Base-by-base conservation (phyloP, 2,797 vertebrate genomes). In the Garrulus glandarius region DNA sequence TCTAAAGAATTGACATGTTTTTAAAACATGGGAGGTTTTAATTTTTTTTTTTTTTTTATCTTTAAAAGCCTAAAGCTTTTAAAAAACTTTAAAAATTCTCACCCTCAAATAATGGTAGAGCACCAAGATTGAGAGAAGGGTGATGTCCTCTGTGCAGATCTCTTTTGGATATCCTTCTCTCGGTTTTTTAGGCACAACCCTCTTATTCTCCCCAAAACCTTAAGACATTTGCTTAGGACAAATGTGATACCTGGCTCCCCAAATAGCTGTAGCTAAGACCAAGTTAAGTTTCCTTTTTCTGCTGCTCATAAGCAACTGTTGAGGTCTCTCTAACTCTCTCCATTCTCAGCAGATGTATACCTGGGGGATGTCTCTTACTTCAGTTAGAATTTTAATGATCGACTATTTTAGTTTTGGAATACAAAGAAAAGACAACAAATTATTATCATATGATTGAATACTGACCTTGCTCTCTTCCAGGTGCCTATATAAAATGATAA, bases 401-500 rank as follows among this genome's bases (percentile, higher is more conserved):
- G 15, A 39, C 24, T 92, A 53, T 52, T 83, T 71, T 63, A 18
- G 15, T 81, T 59, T 92, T 56, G 29, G 8, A 79, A 76, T 84
- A 59, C 16, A 70, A 87, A 90, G 30, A 23, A 78, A 86, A 82
- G 30, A 60, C 9, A 87, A 30, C 4, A 86, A 92, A 65, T 68
- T 41, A 53, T 36, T 77, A 53, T 29, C 0, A 7, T 43, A 47
- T 17, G 72, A 41, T 77, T 49, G 75, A 81, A 60, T 94, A 96
- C 96, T 96, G 41, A 97, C 96, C 96, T 96, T 92, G 63, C 43
- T 80, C 39, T 94, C 39, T 87, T 94, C 92, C 77, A 77, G 69
- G 55, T 89, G 2, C 88, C 96, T 96, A 2, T 83, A 93, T 49
- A 72, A 94, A 97, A 95, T 71, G 15, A 83, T 37, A 93, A 87